Percentiles rank a stretch among this genome's conserved stretches.
phyloP scores from a whole-genome alignment of 2,888 invertebrate species.

The Sminthurinus aureus region DNA sequence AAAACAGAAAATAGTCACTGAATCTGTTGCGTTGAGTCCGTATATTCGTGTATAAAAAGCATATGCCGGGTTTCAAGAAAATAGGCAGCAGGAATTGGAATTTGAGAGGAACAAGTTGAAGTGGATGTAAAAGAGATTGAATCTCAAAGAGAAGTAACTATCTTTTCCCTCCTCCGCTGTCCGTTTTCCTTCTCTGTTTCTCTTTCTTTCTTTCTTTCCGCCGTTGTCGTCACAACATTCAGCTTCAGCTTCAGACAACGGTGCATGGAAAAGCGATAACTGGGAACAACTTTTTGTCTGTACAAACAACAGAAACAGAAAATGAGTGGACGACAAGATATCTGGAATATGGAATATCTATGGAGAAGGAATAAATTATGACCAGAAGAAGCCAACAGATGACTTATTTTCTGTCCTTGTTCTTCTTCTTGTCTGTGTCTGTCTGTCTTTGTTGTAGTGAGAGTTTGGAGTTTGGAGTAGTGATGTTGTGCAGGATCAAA shows the following conservation, averaged over 20 bases:
- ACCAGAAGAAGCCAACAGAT: background rate
- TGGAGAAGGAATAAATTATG: background rate
- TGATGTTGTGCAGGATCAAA: no score
- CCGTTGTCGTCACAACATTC: background rate
- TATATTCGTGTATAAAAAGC: background rate
- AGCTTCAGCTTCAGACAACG: background rate
- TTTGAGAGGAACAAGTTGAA: background rate
- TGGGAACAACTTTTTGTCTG: background rate
- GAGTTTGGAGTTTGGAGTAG: no score
- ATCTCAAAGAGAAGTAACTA: background rate
- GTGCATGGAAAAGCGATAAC: background rate
- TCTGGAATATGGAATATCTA: no score
- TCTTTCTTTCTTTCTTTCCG: background rate
- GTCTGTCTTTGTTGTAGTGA: no score
- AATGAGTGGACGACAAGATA: background rate
- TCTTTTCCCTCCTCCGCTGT: no score
- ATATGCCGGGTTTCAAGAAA: background rate
- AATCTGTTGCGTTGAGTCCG: no score
- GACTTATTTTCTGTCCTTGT: background rate
- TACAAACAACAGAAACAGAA: background rate
- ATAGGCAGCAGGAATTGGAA: background rate
- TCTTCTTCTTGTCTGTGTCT: background rate
- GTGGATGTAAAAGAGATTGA: background rate
- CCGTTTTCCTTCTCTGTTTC: no score
- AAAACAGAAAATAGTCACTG: background rate